Percentiles rank a stretch among this genome's conserved stretches.
Conservation (phyloP, 1,140 invertebrate species). For the Nylanderia fulva region DNA sequence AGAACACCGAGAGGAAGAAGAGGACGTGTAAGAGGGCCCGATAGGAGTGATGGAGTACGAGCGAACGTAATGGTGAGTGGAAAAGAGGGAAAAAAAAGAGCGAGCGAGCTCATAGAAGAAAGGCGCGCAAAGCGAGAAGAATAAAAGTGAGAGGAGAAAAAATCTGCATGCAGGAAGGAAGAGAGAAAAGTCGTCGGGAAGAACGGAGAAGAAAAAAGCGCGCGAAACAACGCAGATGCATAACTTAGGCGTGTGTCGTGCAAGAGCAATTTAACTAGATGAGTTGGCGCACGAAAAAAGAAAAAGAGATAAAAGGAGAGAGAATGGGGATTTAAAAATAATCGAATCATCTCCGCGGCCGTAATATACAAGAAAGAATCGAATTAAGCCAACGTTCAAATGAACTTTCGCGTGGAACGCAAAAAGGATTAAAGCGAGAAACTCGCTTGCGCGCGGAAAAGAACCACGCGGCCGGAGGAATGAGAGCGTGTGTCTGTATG, state of each 20-base stretch:
- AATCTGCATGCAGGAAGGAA: not conserved
- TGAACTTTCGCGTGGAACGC: not conserved
- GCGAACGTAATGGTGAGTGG: not conserved
- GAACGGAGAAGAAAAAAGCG: not conserved
- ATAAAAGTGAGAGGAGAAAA: not conserved
- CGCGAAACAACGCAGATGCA: not conserved
- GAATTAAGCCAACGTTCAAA: constrained; percentile 28
- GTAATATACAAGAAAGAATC: constrained; percentile 25
- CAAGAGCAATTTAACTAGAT: constrained; percentile 33
- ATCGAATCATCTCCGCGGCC: constrained; percentile 5
- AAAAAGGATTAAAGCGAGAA: constrained; percentile 7
- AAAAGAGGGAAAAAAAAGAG: not conserved
- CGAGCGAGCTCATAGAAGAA: constrained; percentile 8
- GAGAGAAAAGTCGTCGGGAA: not conserved
- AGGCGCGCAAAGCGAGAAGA: not conserved
- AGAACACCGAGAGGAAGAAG: not conserved
- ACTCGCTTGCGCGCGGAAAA: not conserved
- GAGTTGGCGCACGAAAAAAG: not conserved
- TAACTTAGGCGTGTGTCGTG: not conserved
- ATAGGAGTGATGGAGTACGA: constrained; percentile 24
- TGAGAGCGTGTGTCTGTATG: not conserved
- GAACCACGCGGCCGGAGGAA: not conserved
- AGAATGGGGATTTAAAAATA: not conserved
- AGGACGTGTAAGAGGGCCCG: not conserved
- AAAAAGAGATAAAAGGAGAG: too few relatives aligned